Evolutionary conservation across 1,140 invertebrate genomes (phyloP).

Genomic region (Cyphomyrmex costatus): DNA sequence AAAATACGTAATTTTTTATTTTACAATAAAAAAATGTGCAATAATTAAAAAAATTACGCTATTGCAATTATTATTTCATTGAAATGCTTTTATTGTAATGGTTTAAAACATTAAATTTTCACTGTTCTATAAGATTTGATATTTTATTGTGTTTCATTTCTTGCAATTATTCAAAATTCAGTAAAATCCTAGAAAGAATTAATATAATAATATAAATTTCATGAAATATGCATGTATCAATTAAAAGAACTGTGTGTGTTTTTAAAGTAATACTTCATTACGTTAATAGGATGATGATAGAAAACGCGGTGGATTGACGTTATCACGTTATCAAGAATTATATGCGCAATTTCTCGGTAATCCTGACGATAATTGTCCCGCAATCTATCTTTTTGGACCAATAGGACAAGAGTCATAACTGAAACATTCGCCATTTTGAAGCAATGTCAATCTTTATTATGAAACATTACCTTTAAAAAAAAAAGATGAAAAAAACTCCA

Average conservation of each 20-base stretch:
- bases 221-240: neutral
- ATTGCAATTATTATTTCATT: neutral
- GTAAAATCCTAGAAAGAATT: neutral
- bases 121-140: no score
- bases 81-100: neutral
- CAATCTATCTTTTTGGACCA: slow-evolving; percentile 93
- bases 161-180: neutral
- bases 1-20: neutral
- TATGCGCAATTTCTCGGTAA: slow-evolving; percentile 94
- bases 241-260: neutral
- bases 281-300: slow-evolving; percentile 92
- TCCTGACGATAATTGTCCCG: slow-evolving; percentile 90
- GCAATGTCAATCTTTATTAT: neutral
- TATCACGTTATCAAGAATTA: slow-evolving; percentile 93
- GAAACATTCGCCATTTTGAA: slow-evolving; percentile 53
- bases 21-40: neutral
- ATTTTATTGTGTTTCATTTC: neutral
- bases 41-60: neutral
- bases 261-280: neutral
- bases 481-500: no score
- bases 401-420: slow-evolving; percentile 66
- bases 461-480: no score
- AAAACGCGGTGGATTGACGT: slow-evolving; percentile 91
- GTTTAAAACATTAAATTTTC: no score
- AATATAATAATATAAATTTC: neutral